Conservation (phyloP, 1,140 invertebrate genomes). For the Phymorhynchus buccinoides region DNA sequence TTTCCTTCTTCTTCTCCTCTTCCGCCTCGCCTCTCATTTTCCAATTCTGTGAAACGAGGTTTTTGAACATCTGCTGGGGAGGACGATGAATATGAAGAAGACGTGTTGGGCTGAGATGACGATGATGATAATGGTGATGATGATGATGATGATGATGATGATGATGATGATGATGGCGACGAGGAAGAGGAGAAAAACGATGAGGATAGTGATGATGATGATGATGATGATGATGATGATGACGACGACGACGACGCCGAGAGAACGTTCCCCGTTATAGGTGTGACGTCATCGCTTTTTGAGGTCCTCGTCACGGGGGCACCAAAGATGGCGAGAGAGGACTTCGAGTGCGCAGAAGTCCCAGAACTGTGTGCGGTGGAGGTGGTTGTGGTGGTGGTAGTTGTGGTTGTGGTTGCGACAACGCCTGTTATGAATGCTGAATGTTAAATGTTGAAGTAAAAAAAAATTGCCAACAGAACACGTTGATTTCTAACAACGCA, state of each 20-base stretch:
- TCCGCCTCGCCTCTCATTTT: no score
- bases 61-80: no score
- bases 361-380: not conserved
- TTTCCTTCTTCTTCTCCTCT: no score
- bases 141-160: not conserved
- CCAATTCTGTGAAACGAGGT: no score
- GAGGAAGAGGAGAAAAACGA: not conserved
- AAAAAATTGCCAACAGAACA: no score
- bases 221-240: not conserved
- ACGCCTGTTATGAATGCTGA: not conserved
- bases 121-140: not conserved
- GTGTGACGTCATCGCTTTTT: not conserved
- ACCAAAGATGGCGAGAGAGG: not conserved
- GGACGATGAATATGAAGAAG: no score
- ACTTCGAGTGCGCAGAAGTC: no score
- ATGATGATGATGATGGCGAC: not conserved
- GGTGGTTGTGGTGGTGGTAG: conserved; percentile 13
- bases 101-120: no score
- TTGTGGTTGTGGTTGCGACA: not conserved
- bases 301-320: not conserved
- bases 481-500: not conserved
- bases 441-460: no score
- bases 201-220: not conserved
- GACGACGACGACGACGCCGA: not conserved
- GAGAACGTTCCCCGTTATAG: not conserved